These are phyloP conservation scores for Gallinago undulata DNA, from an alignment of 2,113 vertebrate species.

Conservation along the genomic window DNA sequence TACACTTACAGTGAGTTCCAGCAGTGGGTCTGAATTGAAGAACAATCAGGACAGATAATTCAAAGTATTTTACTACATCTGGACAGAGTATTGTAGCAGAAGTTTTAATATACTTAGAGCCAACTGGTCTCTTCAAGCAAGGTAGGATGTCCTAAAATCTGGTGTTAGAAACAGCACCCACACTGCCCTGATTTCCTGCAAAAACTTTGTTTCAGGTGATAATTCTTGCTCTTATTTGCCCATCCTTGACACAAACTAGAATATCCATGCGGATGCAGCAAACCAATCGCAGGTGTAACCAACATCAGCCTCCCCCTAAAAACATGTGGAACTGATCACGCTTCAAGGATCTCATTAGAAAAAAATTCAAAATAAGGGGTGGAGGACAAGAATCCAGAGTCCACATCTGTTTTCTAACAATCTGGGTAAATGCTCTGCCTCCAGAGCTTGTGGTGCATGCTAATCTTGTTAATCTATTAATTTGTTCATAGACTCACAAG, in stretches of 20 bases:
- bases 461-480: background rate
- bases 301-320: background rate
- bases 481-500: background rate
- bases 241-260: background rate
- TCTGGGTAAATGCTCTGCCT: background rate
- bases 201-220: background rate
- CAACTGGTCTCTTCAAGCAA: background rate
- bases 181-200: background rate
- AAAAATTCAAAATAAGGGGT: background rate
- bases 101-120: background rate
- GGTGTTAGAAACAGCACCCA: background rate
- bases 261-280: background rate
- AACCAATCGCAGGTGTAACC: background rate
- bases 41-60: background rate
- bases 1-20: background rate
- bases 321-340: background rate
- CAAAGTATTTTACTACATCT: background rate
- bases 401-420: slow-evolving; percentile 17
- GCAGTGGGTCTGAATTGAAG: background rate
- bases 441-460: background rate
- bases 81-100: background rate
- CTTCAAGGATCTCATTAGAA: background rate
- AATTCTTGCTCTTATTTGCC: background rate
- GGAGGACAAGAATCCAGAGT: background rate
- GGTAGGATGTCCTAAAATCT: background rate